Percentiles rank a stretch among this genome's conserved stretches.
These are phyloP conservation scores for Phrynocephalus guinanensis DNA, from an alignment of 2,797 vertebrate species.

Conservation along the genomic window DNA sequence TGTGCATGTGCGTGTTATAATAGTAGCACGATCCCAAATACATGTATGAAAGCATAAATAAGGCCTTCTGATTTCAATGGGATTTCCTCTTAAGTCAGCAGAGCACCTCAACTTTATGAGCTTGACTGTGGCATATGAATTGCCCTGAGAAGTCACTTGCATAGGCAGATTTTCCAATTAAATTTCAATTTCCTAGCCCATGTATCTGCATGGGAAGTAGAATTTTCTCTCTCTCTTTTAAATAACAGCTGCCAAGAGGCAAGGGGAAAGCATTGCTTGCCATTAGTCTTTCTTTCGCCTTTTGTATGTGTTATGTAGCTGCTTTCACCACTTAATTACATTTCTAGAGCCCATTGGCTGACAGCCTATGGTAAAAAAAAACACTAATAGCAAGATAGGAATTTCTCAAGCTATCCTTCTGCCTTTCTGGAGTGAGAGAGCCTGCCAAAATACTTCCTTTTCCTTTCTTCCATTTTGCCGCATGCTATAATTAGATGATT, in stretches of 20 bases:
- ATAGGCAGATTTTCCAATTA: conserved; percentile 63
- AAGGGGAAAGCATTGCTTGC: conserved; percentile 45
- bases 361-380: conserved; percentile 36
- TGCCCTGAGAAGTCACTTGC: conserved; percentile 55
- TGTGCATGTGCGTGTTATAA: no score
- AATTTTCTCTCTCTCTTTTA: conserved; percentile 60
- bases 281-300: conserved; percentile 54
- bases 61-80: not conserved
- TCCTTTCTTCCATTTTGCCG: not conserved
- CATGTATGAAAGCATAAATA: not conserved
- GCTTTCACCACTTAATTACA: conserved; percentile 55
- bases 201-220: conserved; percentile 55
- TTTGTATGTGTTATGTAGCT: conserved; percentile 54
- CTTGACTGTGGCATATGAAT: not conserved
- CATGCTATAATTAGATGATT: not conserved
- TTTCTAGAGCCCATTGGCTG: conserved; percentile 56
- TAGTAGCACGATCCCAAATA: not conserved
- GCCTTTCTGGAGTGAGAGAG: conserved; percentile 10
- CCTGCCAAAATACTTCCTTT: conserved; percentile 34
- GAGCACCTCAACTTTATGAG: not conserved
- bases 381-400: not conserved
- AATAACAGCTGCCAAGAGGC: conserved; percentile 61
- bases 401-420: not conserved
- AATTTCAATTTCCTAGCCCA: conserved; percentile 61
- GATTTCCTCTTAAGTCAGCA: not conserved